Conservation (phyloP, 2,113 vertebrate species). For the Elanoides forficatus region DNA sequence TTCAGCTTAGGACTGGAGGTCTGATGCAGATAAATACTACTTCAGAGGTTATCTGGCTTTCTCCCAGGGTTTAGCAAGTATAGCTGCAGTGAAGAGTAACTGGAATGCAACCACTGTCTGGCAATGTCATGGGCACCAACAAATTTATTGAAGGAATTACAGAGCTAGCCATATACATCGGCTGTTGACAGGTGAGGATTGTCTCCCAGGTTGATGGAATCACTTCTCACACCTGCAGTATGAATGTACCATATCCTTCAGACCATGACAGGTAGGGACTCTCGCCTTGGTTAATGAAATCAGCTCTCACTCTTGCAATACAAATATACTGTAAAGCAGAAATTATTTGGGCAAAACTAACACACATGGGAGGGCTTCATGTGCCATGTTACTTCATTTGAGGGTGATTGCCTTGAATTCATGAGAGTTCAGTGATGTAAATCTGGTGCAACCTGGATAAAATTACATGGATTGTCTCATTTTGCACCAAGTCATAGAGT, state of each 20-base stretch:
- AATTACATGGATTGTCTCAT: background rate
- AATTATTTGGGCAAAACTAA: background rate
- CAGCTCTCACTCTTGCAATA: background rate
- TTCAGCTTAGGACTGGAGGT: background rate
- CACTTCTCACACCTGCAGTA: background rate
- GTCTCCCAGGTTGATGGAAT: background rate
- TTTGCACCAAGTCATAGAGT: background rate
- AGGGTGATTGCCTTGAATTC: background rate
- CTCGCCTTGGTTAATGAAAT: background rate
- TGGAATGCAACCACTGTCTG: background rate
- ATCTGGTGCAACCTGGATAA: background rate
- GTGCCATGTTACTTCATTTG: background rate
- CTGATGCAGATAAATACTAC: background rate
- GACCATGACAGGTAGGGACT: background rate
- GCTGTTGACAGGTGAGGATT: background rate
- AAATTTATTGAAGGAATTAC: background rate
- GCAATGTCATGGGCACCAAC: background rate
- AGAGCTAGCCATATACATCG: background rate
- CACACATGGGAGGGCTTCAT: background rate
- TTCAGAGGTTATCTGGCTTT: conserved; percentile 23
- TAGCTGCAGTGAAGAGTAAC: background rate
- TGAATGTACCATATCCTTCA: background rate
- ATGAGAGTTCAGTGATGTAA: background rate
- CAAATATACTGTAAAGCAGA: background rate
- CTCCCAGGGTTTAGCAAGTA: background rate